Evolutionary conservation across 2,113 vertebrate species (phyloP).

Genomic region (Cricetomys ansorgei): DNA sequence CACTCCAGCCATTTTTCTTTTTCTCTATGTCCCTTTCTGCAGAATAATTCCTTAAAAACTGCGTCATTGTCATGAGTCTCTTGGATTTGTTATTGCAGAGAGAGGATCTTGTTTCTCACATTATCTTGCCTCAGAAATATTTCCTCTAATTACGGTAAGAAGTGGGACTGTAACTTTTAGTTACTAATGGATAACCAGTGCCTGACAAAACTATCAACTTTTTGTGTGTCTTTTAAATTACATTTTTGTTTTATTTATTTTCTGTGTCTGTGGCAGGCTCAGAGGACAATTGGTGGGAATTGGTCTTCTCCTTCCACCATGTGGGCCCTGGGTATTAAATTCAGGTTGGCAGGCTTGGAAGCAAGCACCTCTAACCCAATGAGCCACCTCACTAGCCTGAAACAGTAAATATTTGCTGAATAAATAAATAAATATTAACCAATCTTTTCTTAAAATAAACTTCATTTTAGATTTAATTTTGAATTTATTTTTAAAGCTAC

Average conservation of each 20-base stretch:
- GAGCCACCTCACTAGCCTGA: neutral
- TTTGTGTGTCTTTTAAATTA: neutral
- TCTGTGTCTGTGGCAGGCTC: neutral
- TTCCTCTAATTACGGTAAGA: neutral
- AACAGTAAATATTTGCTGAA: neutral
- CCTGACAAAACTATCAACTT: neutral
- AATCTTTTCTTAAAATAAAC: no score
- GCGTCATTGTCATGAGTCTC: neutral
- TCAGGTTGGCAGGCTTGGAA: neutral
- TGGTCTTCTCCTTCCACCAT: neutral
- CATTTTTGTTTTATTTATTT: neutral
- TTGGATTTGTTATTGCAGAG: neutral
- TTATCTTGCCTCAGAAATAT: neutral
- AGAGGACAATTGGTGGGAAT: neutral
- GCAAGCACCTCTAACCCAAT: neutral
- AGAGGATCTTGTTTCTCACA: neutral
- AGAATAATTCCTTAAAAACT: neutral
- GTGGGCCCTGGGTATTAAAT: neutral
- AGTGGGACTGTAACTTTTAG: neutral
- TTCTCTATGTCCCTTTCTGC: neutral
- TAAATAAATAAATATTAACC: no score
- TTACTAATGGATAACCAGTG: neutral
- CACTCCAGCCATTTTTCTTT: neutral
- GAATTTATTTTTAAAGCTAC: conserved; percentile 8
- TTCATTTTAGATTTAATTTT: conserved; percentile 40